Conservation (phyloP, 2,888 invertebrate species). For the Xestia xanthographa region DNA sequence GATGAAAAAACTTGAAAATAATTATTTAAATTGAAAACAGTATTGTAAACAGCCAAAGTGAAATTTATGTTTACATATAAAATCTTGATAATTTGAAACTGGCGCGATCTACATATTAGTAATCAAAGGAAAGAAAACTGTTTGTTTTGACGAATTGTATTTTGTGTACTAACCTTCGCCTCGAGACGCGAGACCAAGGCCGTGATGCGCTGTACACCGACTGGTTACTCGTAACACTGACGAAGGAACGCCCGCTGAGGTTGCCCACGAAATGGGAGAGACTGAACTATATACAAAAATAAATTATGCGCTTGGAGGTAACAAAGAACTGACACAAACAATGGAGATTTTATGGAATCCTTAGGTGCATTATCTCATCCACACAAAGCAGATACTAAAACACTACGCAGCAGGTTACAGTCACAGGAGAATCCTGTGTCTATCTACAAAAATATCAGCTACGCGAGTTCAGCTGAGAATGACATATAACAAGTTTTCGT, state of each 20-base stretch:
- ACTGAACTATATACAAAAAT: constrained; percentile 89
- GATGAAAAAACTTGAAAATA: background rate
- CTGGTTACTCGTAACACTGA: constrained; percentile 91
- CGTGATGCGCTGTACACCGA: constrained; percentile 91
- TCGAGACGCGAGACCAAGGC: constrained; percentile 92
- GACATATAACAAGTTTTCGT: constrained; percentile 89
- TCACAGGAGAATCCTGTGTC: constrained; percentile 69
- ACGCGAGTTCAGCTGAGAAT: constrained; percentile 89
- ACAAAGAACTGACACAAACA: constrained; percentile 73
- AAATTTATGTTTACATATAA: background rate
- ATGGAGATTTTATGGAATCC: constrained; percentile 56
- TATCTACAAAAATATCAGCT: constrained; percentile 81
- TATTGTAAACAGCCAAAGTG: background rate
- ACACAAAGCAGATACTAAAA: constrained; percentile 68
- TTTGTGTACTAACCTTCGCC: constrained; percentile 90
- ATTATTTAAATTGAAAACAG: background rate
- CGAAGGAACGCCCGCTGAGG: constrained; percentile 91
- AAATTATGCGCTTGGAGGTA: constrained; percentile 68
- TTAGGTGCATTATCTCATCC: constrained; percentile 24
- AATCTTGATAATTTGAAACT: constrained; percentile 51
- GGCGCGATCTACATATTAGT: constrained; percentile 60
- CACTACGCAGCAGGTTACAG: constrained; percentile 74
- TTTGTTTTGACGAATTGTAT: constrained; percentile 74
- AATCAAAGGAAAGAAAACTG: constrained; percentile 58
- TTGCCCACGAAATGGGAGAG: constrained; percentile 91